Conservation (phyloP, 2,888 invertebrate genomes). For the Philaethria dido region DNA sequence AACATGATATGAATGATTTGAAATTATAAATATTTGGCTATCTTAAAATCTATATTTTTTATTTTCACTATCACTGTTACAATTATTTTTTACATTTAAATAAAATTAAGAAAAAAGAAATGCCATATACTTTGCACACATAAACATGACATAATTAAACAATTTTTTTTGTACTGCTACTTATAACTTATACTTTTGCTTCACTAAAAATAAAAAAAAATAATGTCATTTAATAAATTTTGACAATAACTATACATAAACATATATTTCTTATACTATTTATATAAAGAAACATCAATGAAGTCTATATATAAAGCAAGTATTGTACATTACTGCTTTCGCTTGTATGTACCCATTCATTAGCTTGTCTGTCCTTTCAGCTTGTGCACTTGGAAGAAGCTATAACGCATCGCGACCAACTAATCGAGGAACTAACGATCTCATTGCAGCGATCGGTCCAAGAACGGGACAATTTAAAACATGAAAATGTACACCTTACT, state of each 20-base stretch:
- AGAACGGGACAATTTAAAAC: conserved; percentile 84
- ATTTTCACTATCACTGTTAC: no score
- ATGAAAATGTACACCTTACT: conserved; percentile 85
- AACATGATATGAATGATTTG: no score
- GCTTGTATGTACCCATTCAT: conserved; percentile 42
- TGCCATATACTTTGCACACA: no score
- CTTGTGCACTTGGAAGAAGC: conserved; percentile 89
- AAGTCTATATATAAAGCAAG: conserved; percentile 17
- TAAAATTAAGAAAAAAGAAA: no score
- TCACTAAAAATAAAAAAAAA: neutral
- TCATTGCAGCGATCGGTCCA: conserved; percentile 87
- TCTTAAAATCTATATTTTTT: no score
- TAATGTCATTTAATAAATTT: conserved; percentile 3
- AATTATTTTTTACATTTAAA: no score
- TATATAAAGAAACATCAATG: neutral
- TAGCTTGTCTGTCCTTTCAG: conserved; percentile 82
- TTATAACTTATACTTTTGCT: neutral
- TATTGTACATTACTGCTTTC: conserved; percentile 11
- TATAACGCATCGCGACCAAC: conserved; percentile 86
- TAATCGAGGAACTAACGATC: conserved; percentile 88
- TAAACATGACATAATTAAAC: no score
- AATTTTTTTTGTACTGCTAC: neutral
- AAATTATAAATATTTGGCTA: no score
- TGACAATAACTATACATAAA: conserved; percentile 10
- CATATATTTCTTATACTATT: neutral